phyloP scores from a whole-genome alignment of 2,113 vertebrate genomes.

The Podilymbus podiceps region DNA sequence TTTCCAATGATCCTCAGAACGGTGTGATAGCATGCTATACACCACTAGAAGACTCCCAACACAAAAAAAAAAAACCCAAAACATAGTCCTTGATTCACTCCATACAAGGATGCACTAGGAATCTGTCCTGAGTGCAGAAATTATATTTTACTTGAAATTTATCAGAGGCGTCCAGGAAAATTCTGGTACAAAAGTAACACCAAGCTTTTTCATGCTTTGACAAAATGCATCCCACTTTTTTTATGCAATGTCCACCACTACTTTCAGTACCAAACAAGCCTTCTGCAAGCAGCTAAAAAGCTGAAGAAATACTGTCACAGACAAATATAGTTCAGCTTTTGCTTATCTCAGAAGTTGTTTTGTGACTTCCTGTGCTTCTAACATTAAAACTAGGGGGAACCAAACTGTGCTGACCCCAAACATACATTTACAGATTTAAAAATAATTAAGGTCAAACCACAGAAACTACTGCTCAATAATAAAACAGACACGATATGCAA shows the following conservation, averaged over 20 bases:
- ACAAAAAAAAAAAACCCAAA: background rate
- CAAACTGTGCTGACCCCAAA: background rate
- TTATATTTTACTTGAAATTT: background rate
- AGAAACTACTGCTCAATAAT: background rate
- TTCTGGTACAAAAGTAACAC: background rate
- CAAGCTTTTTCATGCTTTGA: background rate
- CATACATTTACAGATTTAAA: background rate
- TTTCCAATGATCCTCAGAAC: background rate
- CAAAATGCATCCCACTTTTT: background rate
- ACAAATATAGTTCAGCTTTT: background rate
- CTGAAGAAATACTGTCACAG: background rate
- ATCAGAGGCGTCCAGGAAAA: background rate
- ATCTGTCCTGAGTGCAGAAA: background rate
- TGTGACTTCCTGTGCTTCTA: background rate
- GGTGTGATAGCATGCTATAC: background rate
- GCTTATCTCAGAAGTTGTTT: background rate
- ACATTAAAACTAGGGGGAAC: slow-evolving; percentile 13
- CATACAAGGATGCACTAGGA: background rate
- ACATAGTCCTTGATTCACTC: background rate
- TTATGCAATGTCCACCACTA: background rate
- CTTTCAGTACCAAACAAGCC: background rate
- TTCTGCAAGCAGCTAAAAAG: slow-evolving; percentile 16
- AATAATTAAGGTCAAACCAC: slow-evolving; percentile 10
- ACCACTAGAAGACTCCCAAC: background rate
- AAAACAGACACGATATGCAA: background rate